Percentiles rank a stretch among this genome's conserved stretches.
Conservation (phyloP, 2,797 vertebrate genomes). For the Syndactyla subalaris region DNA sequence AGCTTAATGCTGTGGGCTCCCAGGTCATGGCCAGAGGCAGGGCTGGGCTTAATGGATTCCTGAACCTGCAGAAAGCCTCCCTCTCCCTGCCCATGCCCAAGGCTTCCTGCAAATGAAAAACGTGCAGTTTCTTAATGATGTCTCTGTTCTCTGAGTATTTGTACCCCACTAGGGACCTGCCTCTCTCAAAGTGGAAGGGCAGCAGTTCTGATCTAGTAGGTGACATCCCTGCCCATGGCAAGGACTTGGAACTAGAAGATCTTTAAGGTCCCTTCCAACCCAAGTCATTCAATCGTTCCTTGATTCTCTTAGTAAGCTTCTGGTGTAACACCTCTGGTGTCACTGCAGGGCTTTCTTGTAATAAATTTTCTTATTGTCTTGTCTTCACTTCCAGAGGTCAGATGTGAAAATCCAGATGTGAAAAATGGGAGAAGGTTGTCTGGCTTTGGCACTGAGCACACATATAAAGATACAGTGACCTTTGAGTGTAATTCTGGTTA, state of each 20-base stretch:
- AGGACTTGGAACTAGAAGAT: not conserved
- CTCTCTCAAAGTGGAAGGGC: not conserved
- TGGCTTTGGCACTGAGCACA: not conserved
- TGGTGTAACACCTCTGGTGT: fast-evolving
- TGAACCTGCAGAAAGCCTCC: not conserved
- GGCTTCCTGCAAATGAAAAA: not conserved
- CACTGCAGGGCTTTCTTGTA: not conserved
- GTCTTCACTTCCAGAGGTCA: not conserved
- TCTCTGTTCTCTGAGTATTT: not conserved
- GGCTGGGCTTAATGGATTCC: not conserved
- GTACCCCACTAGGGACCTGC: not conserved
- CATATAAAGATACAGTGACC: not conserved
- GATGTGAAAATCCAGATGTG: slow-evolving; percentile 30
- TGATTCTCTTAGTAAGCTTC: not conserved
- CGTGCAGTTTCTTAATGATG: not conserved
- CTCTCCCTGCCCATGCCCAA: not conserved
- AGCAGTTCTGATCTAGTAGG: not conserved
- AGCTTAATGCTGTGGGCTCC: not conserved
- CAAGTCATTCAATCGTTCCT: not conserved
- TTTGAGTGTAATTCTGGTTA: slow-evolving; percentile 39
- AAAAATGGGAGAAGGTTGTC: not conserved
- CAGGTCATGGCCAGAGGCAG: not conserved
- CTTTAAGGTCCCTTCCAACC: not conserved
- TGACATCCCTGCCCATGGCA: not conserved
- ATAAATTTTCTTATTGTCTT: not conserved